Percentiles rank a stretch among this genome's conserved stretches.
Conservation (phyloP, 2,888 invertebrate genomes). For the Agrochola lota region DNA sequence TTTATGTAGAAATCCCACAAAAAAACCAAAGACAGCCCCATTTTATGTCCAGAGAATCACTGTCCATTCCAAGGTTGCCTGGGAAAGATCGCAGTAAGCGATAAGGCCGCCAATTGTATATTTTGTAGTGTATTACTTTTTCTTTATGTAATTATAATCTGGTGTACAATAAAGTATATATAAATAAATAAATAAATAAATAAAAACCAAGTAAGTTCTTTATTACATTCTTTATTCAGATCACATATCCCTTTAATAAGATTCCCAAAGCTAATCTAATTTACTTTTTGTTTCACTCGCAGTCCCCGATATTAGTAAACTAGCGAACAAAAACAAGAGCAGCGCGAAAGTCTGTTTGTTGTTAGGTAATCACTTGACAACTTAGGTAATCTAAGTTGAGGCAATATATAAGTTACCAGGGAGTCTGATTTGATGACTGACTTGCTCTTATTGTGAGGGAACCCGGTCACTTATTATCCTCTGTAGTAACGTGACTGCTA, state of each 20-base stretch:
- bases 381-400: conserved; percentile 43
- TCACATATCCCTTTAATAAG: conserved; percentile 26
- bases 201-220: too few relatives aligned
- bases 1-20: not conserved
- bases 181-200: not conserved
- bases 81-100: too few relatives aligned
- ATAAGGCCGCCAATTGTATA: too few relatives aligned
- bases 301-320: conserved; percentile 25
- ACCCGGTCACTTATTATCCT: not conserved
- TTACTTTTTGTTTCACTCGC: conserved; percentile 9
- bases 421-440: not conserved
- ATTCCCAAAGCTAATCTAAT: conserved; percentile 19
- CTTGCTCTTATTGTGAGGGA: not conserved
- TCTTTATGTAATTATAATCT: too few relatives aligned
- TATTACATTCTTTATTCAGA: not conserved
- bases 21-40: too few relatives aligned
- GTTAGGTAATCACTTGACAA: conserved; percentile 32
- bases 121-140: too few relatives aligned
- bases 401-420: conserved; percentile 11
- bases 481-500: not conserved
- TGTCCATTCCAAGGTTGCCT: too few relatives aligned
- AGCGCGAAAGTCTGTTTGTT: not conserved
- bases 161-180: too few relatives aligned
- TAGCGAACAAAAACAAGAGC: conserved; percentile 13
- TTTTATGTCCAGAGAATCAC: too few relatives aligned